Percentiles rank a stretch among this genome's conserved stretches.
Evolutionary conservation across 2,888 invertebrate genomes (phyloP).

Genomic region (Mechanitis mazaeus): DNA sequence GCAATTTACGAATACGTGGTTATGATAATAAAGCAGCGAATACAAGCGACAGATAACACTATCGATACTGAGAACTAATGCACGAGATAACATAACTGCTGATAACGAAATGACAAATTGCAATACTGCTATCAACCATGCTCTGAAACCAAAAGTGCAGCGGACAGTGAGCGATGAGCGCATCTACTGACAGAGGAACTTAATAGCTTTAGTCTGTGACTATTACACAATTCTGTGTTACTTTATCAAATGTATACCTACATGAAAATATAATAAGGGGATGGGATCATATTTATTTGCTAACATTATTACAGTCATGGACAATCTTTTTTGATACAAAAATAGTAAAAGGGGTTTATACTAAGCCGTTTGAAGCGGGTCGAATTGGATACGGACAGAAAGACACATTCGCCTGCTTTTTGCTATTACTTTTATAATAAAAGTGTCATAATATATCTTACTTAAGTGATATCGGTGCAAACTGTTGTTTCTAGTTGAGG

Average conservation of each 20-base stretch:
- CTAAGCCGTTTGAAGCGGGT: constrained; percentile 74
- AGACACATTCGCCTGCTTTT: constrained; percentile 63
- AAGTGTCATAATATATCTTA: constrained; percentile 64
- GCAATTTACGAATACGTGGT: constrained; percentile 29
- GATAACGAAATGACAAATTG: constrained; percentile 67
- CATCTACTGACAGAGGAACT: background rate
- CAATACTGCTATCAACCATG: constrained; percentile 42
- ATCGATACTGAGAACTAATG: constrained; percentile 65
- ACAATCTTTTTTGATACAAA: constrained; percentile 68
- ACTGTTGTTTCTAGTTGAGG: constrained; percentile 39
- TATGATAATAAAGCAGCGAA: constrained; percentile 37
- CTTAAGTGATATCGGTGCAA: constrained; percentile 52
- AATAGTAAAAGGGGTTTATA: constrained; percentile 70
- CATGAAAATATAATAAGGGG: constrained; percentile 12
- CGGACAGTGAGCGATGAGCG: constrained; percentile 19
- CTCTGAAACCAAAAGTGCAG: constrained; percentile 33
- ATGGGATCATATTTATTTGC: constrained; percentile 65
- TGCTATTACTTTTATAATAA: constrained; percentile 68
- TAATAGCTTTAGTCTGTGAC: no score
- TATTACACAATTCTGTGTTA: no score
- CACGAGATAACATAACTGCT: constrained; percentile 55
- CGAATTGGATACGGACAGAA: constrained; percentile 70
- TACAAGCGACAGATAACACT: constrained; percentile 57
- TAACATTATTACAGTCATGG: constrained; percentile 67
- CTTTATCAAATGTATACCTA: constrained; percentile 20